phyloP scores from a whole-genome alignment of 2,888 invertebrate genomes.

The Sminthurides aquaticus region DNA sequence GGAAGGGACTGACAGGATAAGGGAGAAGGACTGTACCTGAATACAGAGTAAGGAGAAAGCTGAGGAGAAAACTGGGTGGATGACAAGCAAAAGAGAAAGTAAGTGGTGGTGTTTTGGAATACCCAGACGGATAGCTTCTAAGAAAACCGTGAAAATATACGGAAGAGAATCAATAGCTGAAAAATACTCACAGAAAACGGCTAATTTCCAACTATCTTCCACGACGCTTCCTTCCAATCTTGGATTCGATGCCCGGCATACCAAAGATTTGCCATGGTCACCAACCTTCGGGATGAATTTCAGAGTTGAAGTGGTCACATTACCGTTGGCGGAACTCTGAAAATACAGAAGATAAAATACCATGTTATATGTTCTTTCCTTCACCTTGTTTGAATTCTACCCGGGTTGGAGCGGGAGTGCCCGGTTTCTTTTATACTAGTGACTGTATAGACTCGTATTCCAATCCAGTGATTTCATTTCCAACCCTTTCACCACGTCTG shows the following conservation, averaged over 20 bases:
- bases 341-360: constrained; percentile 31
- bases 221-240: constrained; percentile 63
- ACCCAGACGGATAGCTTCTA: background rate
- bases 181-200: constrained; percentile 71
- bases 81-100: too few species aligned
- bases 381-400: too few species aligned
- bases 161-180: background rate
- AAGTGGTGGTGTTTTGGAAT: background rate
- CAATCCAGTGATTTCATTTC: too few species aligned
- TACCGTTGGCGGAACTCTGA: constrained; percentile 72
- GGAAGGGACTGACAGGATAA: too few species aligned
- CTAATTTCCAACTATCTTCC: constrained; percentile 72
- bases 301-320: constrained; percentile 69
- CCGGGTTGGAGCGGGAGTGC: too few species aligned
- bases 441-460: too few species aligned
- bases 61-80: too few species aligned
- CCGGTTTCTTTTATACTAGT: too few species aligned
- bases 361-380: too few species aligned
- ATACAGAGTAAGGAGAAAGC: too few species aligned
- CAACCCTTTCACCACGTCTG: too few species aligned
- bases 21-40: too few species aligned
- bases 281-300: constrained; percentile 66
- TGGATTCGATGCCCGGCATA: constrained; percentile 72
- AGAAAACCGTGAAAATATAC: background rate
- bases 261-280: constrained; percentile 69